Percentiles rank a stretch among this genome's conserved stretches.
Conservation (phyloP, 2,113 vertebrate genomes). For the Trachemys scripta region DNA sequence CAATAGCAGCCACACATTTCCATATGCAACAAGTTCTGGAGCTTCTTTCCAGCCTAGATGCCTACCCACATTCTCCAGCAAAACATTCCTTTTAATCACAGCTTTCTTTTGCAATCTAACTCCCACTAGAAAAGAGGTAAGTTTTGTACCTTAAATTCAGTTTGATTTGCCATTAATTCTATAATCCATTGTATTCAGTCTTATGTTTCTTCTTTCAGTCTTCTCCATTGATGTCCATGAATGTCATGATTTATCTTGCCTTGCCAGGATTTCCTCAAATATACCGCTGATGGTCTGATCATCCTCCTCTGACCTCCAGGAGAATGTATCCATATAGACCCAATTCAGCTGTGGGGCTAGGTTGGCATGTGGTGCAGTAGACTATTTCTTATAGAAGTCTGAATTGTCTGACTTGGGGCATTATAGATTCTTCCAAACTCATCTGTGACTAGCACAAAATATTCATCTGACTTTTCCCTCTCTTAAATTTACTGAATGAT, state of each 20-base stretch:
- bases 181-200: not conserved
- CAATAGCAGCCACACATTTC: not conserved
- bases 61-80: not conserved
- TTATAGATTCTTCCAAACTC: not conserved
- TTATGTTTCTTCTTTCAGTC: not conserved
- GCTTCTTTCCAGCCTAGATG: not conserved
- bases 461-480: not conserved
- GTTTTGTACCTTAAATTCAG: not conserved
- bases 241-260: not conserved
- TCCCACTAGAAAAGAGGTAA: not conserved
- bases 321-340: not conserved
- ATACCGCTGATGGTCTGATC: not conserved
- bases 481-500: fast-evolving
- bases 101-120: not conserved
- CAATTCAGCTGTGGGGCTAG: fast-evolving
- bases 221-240: not conserved
- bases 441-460: not conserved
- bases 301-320: not conserved
- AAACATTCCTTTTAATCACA: not conserved
- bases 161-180: not conserved
- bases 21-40: not conserved
- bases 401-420: not conserved
- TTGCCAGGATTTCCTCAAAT: not conserved
- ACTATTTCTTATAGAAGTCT: not conserved
- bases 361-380: not conserved